These are phyloP conservation scores for Allobates femoralis DNA, from an alignment of 2,797 vertebrate genomes.

Conservation along the genomic window DNA sequence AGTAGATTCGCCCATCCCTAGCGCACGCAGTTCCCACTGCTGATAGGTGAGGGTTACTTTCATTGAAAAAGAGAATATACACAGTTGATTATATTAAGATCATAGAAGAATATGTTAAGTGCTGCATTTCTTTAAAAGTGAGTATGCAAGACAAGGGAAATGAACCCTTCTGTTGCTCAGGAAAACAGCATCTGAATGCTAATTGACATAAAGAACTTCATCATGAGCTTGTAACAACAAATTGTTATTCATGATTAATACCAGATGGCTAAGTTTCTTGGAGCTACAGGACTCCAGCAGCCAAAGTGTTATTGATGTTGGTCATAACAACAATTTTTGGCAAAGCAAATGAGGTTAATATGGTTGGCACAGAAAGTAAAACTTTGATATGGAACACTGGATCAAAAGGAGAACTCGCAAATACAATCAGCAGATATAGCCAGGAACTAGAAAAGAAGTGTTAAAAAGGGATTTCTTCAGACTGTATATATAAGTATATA, in stretches of 20 bases:
- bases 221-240: conserved; percentile 37
- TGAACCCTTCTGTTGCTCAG: conserved; percentile 21
- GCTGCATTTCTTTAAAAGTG: not conserved
- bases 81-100: not conserved
- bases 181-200: conserved; percentile 32
- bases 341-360: conserved; percentile 24
- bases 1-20: no score
- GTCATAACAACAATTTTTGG: conserved; percentile 38
- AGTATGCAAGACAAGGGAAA: not conserved
- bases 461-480: not conserved
- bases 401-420: not conserved
- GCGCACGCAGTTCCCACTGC: no score
- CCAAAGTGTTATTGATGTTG: conserved; percentile 50
- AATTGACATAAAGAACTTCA: conserved; percentile 35
- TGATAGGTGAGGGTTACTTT: no score
- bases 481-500: not conserved
- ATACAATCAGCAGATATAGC: not conserved
- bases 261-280: conserved; percentile 34
- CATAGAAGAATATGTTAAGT: not conserved
- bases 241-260: conserved; percentile 52
- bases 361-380: not conserved
- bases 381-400: not conserved
- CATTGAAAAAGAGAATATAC: not conserved
- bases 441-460: not conserved
- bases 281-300: conserved; percentile 27